A percentile compares a stretch with the other conserved stretches of the same genome.
Conservation (phyloP, 2,888 invertebrate genomes). For the Melikaiella ostensackeni region DNA sequence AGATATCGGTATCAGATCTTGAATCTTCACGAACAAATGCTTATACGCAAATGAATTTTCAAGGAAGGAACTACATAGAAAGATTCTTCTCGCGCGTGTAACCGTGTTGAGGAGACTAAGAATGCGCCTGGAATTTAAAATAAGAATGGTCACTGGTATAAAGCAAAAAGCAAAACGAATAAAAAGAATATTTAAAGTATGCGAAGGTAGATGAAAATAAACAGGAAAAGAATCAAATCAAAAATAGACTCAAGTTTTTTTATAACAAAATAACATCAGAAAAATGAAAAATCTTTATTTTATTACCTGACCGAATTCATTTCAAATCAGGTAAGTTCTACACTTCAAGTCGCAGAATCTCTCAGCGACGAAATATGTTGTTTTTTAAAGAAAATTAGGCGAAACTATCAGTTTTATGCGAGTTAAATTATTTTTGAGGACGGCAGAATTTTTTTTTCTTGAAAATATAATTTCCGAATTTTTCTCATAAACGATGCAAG, state of each 20-base stretch:
- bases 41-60: conserved; percentile 38
- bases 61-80: conserved; percentile 51
- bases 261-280: not conserved
- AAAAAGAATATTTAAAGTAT: conserved; percentile 11
- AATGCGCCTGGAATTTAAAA: conserved; percentile 53
- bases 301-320: too few relatives aligned
- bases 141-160: conserved; percentile 38
- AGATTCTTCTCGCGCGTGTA: conserved; percentile 47
- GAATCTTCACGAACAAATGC: conserved; percentile 26
- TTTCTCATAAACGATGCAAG: too few relatives aligned
- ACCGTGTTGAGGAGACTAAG: conserved; percentile 48
- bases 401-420: too few relatives aligned
- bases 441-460: too few relatives aligned
- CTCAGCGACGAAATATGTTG: too few relatives aligned
- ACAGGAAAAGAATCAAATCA: not conserved
- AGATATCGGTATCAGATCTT: conserved; percentile 26
- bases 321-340: too few relatives aligned
- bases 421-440: too few relatives aligned
- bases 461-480: too few relatives aligned
- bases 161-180: conserved; percentile 26
- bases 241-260: not conserved
- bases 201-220: conserved; percentile 10
- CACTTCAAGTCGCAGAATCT: too few relatives aligned
- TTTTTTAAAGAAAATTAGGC: too few relatives aligned
- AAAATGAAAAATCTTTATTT: too few relatives aligned